These are phyloP conservation scores for Cylas formicarius DNA, from an alignment of 1,140 invertebrate species.

Conservation along the genomic window DNA sequence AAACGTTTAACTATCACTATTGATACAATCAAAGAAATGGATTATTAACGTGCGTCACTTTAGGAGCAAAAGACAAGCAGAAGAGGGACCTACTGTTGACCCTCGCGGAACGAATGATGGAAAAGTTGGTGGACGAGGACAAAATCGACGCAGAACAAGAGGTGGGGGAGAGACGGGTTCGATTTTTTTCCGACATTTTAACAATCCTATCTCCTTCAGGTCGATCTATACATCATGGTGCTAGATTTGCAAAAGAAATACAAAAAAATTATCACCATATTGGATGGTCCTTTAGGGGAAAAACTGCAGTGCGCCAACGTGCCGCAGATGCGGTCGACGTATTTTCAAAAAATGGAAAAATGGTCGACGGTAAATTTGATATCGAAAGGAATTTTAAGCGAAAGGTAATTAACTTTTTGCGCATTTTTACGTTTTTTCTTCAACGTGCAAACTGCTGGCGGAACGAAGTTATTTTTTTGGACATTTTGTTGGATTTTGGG, in stretches of 20 bases:
- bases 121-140: slow-evolving; percentile 81
- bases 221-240: slow-evolving; percentile 85
- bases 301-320: slow-evolving; percentile 55
- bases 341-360: slow-evolving; percentile 63
- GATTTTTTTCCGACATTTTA: not conserved
- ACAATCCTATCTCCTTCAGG: slow-evolving; percentile 29
- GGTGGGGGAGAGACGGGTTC: slow-evolving; percentile 16
- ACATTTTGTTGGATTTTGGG: no score
- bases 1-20: no score
- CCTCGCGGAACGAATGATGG: slow-evolving; percentile 78
- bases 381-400: slow-evolving; percentile 59
- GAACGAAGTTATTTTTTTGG: no score
- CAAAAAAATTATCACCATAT: slow-evolving; percentile 70
- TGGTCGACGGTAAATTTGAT: slow-evolving; percentile 65
- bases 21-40: no score
- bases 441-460: no score
- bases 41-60: no score
- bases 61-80: slow-evolving; percentile 42
- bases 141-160: slow-evolving; percentile 92
- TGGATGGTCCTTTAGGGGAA: slow-evolving; percentile 66
- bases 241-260: slow-evolving; percentile 78
- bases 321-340: slow-evolving; percentile 60
- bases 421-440: slow-evolving; percentile 1
- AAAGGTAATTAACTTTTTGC: slow-evolving; percentile 51
- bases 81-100: slow-evolving; percentile 64